Conservation (phyloP, 2,797 vertebrate species). For the Echiichthys vipera region DNA sequence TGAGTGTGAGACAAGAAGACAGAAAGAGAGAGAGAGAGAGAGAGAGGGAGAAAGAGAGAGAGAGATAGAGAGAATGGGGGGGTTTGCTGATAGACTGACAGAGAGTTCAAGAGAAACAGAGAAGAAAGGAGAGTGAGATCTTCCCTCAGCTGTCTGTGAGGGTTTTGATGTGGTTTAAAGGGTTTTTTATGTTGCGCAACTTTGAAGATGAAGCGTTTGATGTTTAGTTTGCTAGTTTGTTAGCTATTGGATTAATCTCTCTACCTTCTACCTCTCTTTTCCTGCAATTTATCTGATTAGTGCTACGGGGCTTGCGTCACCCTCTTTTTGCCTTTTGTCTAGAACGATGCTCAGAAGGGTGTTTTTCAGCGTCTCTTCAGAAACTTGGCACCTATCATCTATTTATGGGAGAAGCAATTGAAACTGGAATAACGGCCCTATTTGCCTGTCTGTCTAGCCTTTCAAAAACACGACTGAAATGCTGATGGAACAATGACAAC, state of each 20-base stretch:
- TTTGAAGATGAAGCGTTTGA: conserved; percentile 83
- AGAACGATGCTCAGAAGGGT: conserved; percentile 57
- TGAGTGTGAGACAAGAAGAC: conserved; percentile 43
- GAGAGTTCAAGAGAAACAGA: conserved; percentile 67
- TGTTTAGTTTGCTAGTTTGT: conserved; percentile 79
- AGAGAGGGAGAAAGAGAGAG: neutral
- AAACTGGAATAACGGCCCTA: conserved; percentile 74
- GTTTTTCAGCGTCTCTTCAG: conserved; percentile 70
- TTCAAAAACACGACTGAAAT: conserved; percentile 74
- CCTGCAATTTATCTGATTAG: conserved; percentile 75
- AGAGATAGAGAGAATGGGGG: conserved; percentile 21
- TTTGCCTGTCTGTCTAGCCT: conserved; percentile 78
- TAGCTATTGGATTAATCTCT: conserved; percentile 78
- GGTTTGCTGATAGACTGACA: conserved; percentile 61
- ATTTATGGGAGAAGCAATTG: conserved; percentile 74
- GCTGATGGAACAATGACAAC: conserved; percentile 81
- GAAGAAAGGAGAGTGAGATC: conserved; percentile 74
- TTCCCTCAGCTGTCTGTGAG: conserved; percentile 73
- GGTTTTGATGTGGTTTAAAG: conserved; percentile 81
- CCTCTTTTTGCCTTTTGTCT: conserved; percentile 69
- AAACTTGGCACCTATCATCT: conserved; percentile 77
- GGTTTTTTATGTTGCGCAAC: conserved; percentile 81
- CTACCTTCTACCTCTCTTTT: conserved; percentile 58
- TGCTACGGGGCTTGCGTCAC: conserved; percentile 56
- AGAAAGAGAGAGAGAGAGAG: neutral